These are phyloP conservation scores for Emydura subglobosa DNA, from an alignment of 2,113 vertebrate genomes.

Conservation along the genomic window DNA sequence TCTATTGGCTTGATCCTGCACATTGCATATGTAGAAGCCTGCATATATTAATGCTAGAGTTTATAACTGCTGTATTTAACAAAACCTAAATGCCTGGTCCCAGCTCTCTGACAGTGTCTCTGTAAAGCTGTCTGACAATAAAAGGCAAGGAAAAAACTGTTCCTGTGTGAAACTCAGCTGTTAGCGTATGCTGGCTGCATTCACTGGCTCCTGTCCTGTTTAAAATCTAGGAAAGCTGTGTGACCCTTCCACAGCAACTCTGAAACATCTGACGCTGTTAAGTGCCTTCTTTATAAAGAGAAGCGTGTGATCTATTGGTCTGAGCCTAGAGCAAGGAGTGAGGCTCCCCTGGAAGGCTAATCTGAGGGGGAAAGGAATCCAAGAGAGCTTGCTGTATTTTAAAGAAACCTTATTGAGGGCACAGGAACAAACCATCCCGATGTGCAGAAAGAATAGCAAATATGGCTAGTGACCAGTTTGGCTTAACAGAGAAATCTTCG, in stretches of 20 bases:
- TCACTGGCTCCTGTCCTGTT: neutral
- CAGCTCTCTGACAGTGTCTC: accelerated
- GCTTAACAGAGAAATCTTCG: no score
- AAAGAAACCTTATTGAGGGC: no score
- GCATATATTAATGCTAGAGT: neutral
- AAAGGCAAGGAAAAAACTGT: accelerated
- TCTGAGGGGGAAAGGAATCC: no score
- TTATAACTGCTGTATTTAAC: accelerated
- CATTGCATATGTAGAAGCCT: neutral
- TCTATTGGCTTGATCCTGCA: accelerated
- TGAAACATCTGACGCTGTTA: accelerated
- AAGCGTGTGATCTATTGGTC: accelerated
- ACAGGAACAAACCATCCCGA: no score
- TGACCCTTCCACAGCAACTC: accelerated
- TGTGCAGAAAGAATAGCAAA: no score
- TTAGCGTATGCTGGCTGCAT: neutral
- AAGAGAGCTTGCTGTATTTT: no score
- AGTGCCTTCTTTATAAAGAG: accelerated
- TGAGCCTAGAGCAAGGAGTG: neutral
- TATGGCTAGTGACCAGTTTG: no score
- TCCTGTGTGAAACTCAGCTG: accelerated
- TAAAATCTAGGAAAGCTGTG: neutral
- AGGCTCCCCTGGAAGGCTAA: no score
- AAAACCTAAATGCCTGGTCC: accelerated
- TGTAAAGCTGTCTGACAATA: accelerated